Conservation (phyloP, 92 coral and sea anemone genomes). For the Metridium senile region DNA sequence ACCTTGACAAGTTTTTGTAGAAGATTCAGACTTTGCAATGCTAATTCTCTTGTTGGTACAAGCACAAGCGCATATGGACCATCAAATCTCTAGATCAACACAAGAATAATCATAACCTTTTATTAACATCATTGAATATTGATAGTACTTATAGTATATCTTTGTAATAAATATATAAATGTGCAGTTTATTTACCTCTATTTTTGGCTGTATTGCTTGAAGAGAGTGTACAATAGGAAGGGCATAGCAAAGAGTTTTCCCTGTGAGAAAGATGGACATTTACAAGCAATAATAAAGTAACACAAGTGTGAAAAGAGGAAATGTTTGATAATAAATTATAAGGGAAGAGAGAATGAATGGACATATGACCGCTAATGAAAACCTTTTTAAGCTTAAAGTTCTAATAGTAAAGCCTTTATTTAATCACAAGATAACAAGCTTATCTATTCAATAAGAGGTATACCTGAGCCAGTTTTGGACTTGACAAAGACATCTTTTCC, state of each 20-base stretch:
- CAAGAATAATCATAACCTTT: too few relatives aligned
- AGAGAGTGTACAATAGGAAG: constrained; percentile 85
- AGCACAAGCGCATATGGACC: constrained; percentile 90
- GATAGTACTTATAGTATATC: too few relatives aligned
- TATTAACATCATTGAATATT: too few relatives aligned
- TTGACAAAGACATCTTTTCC: constrained; percentile 95
- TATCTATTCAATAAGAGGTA: too few relatives aligned
- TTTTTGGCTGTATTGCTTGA: constrained; percentile 79
- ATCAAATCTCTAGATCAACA: constrained; percentile 68
- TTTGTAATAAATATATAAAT: too few relatives aligned
- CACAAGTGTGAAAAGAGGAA: not conserved
- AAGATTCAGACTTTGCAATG: constrained; percentile 85
- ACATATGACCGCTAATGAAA: too few relatives aligned
- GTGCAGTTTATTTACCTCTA: too few relatives aligned
- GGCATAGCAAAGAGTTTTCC: constrained; percentile 90
- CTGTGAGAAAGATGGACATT: constrained; percentile 37
- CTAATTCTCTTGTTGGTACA: constrained; percentile 99
- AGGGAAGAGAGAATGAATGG: too few relatives aligned
- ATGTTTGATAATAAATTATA: too few relatives aligned
- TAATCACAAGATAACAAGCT: too few relatives aligned
- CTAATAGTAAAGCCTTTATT: too few relatives aligned
- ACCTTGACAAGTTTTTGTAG: constrained; percentile 87
- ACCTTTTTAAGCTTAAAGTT: too few relatives aligned
- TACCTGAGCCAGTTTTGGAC: constrained; percentile 94
- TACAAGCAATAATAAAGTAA: not conserved